Conservation (phyloP, 2,113 vertebrate genomes). For the Marcusenius ussheri region DNA sequence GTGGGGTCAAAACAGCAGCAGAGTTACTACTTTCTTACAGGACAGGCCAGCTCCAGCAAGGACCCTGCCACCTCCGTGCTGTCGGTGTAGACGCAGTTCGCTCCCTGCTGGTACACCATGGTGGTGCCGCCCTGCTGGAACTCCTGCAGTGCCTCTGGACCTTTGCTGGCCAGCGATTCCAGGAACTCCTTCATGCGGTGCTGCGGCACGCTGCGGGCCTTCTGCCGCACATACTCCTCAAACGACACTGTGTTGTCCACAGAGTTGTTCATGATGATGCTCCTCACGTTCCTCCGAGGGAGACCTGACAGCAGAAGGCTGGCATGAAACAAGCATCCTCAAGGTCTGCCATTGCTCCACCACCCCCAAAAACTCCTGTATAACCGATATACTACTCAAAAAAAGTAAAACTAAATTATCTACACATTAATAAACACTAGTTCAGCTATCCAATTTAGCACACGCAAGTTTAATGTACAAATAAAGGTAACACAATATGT, state of each 20-base stretch:
- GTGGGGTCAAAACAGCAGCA: background rate
- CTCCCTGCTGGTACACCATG: conserved; percentile 91
- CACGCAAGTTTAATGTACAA: background rate
- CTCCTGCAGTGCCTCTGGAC: conserved; percentile 91
- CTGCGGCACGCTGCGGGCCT: conserved; percentile 90
- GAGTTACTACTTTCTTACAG: conserved; percentile 62
- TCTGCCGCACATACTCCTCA: conserved; percentile 96
- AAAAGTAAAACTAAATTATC: background rate
- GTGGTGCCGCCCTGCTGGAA: conserved; percentile 88
- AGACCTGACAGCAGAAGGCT: conserved; percentile 6
- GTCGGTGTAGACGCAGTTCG: conserved; percentile 94
- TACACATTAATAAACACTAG: background rate
- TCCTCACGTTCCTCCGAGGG: conserved; percentile 33
- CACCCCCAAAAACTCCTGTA: background rate
- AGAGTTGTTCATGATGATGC: conserved; percentile 89
- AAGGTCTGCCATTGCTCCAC: background rate
- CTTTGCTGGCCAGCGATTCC: conserved; percentile 89
- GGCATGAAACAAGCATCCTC: background rate
- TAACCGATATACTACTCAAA: background rate
- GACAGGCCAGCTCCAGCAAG: conserved; percentile 91
- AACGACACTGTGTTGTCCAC: conserved; percentile 96
- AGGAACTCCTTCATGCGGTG: conserved; percentile 99
- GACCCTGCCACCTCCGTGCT: conserved; percentile 99
- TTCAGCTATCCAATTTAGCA: background rate
- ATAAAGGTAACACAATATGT: background rate